A percentile compares a stretch with the other conserved stretches of the same genome.
Evolutionary conservation across 2,113 vertebrate species (phyloP).

Genomic region (Struthidea cinerea): DNA sequence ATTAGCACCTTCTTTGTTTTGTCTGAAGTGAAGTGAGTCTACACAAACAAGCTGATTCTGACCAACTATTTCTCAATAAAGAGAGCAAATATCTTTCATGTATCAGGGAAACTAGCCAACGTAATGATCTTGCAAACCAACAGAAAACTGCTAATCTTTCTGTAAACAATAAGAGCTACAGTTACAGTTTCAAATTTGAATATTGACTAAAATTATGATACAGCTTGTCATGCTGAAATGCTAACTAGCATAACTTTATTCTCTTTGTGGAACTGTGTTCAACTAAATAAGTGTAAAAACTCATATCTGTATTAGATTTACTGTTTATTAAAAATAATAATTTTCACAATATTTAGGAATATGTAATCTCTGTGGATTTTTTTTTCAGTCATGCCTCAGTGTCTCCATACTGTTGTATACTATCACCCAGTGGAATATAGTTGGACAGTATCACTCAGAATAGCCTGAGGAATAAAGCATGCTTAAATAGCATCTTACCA

Average conservation of each 20-base stretch:
- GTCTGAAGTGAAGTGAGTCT: not conserved
- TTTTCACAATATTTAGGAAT: not conserved
- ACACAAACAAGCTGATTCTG: not conserved
- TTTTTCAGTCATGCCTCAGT: not conserved
- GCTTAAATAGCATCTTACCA: not conserved
- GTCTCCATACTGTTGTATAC: not conserved
- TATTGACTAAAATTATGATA: not conserved
- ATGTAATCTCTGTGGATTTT: rapidly evolving
- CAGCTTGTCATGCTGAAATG: not conserved
- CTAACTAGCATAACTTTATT: not conserved
- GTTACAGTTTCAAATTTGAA: not conserved
- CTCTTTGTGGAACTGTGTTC: not conserved
- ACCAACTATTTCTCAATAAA: not conserved
- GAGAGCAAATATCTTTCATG: not conserved
- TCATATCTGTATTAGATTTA: not conserved
- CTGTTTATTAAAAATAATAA: not conserved
- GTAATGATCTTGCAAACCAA: not conserved
- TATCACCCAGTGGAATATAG: not conserved
- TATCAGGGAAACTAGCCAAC: not conserved
- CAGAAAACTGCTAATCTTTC: not conserved
- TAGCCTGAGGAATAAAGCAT: not conserved
- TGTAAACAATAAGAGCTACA: not conserved
- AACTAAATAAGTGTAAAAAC: not conserved
- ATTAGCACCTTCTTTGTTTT: not conserved
- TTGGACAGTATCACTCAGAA: not conserved